These are phyloP conservation scores for Ctenochaetus hawaiiensis DNA, from an alignment of 2,797 vertebrate genomes.

Conservation along the genomic window DNA sequence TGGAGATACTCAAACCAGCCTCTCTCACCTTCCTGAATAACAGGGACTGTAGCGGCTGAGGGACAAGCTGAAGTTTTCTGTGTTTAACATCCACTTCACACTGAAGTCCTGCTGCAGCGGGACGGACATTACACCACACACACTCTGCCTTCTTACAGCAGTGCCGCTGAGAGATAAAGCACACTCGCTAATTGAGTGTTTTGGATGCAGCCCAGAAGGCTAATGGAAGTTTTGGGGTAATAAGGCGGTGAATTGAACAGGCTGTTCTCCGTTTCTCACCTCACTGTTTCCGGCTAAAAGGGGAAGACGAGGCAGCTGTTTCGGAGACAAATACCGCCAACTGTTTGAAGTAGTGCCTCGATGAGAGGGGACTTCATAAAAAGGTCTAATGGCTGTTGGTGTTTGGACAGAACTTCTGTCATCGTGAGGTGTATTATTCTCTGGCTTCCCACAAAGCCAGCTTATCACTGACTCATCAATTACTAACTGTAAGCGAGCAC, in stretches of 20 bases:
- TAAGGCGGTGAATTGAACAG: conserved; percentile 67
- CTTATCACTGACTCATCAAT: conserved; percentile 4
- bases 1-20: conserved; percentile 9
- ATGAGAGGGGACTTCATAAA: conserved; percentile 29
- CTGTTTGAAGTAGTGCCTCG: conserved; percentile 39
- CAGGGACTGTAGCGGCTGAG: background rate
- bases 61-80: conserved; percentile 17
- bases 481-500: background rate
- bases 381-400: conserved; percentile 21
- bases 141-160: conserved; percentile 8
- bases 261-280: conserved; percentile 45
- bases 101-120: conserved; percentile 11
- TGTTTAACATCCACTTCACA: conserved; percentile 39
- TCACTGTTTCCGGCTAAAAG: conserved; percentile 31
- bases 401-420: conserved; percentile 26
- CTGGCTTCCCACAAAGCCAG: background rate
- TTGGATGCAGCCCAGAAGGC: conserved; percentile 49
- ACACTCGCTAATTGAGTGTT: conserved; percentile 63
- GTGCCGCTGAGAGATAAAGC: conserved; percentile 49
- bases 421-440: background rate
- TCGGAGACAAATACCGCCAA: conserved; percentile 40
- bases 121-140: conserved; percentile 3
- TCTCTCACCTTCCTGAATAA: conserved; percentile 22
- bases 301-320: conserved; percentile 34
- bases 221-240: conserved; percentile 71